Percentiles rank a stretch among this genome's conserved stretches.
These are phyloP conservation scores for Cyaniris semiargus DNA, from an alignment of 2,888 invertebrate genomes.

Conservation along the genomic window DNA sequence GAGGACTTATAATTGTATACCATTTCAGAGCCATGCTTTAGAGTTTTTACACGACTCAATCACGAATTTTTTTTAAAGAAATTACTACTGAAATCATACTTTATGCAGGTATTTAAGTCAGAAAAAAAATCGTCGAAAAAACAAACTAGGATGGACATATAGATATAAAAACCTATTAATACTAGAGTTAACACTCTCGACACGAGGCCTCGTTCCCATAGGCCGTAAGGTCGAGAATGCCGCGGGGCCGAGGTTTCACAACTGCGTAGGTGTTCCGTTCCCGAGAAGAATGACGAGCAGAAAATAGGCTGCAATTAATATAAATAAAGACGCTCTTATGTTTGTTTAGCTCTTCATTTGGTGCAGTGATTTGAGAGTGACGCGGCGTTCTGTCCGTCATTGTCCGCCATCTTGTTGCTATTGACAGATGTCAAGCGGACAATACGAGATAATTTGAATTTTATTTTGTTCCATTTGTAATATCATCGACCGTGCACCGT, in stretches of 20 bases:
- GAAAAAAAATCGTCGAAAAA: neutral
- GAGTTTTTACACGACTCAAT: neutral
- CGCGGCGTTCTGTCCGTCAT: constrained; percentile 44
- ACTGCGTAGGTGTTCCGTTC: constrained; percentile 74
- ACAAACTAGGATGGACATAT: neutral
- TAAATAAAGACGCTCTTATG: constrained; percentile 71
- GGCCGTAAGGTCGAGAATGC: constrained; percentile 40
- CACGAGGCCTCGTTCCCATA: neutral
- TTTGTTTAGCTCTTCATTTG: constrained; percentile 78
- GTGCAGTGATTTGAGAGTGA: constrained; percentile 58
- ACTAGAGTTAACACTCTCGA: neutral
- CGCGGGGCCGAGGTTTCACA: constrained; percentile 40
- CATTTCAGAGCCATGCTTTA: neutral
- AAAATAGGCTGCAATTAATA: constrained; percentile 65
- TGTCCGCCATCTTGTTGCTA: constrained; percentile 38
- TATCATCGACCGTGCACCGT: constrained; percentile 8
- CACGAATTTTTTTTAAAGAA: neutral
- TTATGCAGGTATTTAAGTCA: neutral
- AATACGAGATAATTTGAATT: constrained; percentile 56
- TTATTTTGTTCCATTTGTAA: constrained; percentile 21
- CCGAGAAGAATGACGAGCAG: constrained; percentile 71
- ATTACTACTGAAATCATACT: neutral
- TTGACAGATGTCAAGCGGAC: constrained; percentile 43
- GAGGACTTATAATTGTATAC: neutral
- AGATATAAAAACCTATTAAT: neutral